These are phyloP conservation scores for Pitangus sulphuratus DNA, from an alignment of 2,797 vertebrate species.

Conservation along the genomic window DNA sequence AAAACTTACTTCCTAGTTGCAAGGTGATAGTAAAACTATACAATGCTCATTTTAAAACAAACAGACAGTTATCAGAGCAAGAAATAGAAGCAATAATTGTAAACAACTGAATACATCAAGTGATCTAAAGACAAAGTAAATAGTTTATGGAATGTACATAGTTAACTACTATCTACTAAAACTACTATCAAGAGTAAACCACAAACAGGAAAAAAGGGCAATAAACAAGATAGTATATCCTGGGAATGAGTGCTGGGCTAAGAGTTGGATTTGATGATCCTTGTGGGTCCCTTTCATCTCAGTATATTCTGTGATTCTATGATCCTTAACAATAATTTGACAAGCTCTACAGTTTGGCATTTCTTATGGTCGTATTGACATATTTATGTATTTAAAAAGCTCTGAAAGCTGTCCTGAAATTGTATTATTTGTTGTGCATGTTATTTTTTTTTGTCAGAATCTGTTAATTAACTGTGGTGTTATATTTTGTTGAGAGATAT, in stretches of 20 bases:
- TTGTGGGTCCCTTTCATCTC: not conserved
- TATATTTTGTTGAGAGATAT: not conserved
- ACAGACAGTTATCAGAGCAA: not conserved
- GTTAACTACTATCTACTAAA: not conserved
- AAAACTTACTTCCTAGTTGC: not conserved
- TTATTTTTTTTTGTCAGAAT: not conserved
- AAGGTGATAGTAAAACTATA: not conserved
- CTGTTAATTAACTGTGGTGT: constrained; percentile 7
- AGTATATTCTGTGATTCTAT: not conserved
- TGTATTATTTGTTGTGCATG: not conserved
- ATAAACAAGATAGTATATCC: not conserved
- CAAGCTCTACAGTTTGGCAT: not conserved
- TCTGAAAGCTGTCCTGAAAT: not conserved
- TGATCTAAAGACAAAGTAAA: not conserved
- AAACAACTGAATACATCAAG: not conserved
- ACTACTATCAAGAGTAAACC: not conserved
- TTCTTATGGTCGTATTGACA: not conserved
- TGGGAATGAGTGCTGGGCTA: not conserved
- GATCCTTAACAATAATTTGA: not conserved
- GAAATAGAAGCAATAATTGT: not conserved
- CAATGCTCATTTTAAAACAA: not conserved
- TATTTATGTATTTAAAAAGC: not conserved
- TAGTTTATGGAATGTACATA: not conserved
- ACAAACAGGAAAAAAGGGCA: not conserved
- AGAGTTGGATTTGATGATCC: not conserved